Conservation (phyloP, 1,140 invertebrate species). For the Heterodera schachtii region DNA sequence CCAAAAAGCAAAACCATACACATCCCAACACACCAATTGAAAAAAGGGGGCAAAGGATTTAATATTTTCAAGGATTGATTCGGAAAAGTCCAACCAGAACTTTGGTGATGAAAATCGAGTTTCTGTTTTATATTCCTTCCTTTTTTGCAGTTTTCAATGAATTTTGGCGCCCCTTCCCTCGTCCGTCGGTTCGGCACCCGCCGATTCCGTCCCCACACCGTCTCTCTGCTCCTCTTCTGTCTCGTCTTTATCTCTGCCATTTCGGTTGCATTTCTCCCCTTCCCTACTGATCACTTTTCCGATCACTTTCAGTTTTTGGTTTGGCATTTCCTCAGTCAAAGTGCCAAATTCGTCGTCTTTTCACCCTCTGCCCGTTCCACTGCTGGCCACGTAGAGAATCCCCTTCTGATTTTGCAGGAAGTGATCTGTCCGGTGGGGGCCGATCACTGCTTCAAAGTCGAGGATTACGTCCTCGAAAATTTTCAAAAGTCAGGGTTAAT, state of each 20-base stretch:
- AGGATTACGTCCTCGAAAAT: background rate
- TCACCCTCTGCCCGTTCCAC: background rate
- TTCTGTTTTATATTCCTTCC: too few species aligned
- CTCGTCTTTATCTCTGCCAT: background rate
- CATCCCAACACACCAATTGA: too few species aligned
- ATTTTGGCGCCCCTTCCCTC: too few species aligned
- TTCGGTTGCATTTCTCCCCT: background rate
- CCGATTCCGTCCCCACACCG: too few species aligned
- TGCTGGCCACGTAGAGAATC: background rate
- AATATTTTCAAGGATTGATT: too few species aligned
- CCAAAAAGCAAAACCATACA: too few species aligned
- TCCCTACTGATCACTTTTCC: background rate
- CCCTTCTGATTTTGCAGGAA: slow-evolving; percentile 2
- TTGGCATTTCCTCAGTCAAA: background rate
- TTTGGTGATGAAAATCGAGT: too few species aligned
- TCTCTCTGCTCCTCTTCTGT: too few species aligned
- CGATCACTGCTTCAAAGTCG: slow-evolving; percentile 23
- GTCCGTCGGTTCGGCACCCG: too few species aligned
- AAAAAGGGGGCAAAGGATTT: too few species aligned
- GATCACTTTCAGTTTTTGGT: too few species aligned
- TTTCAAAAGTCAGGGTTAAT: background rate
- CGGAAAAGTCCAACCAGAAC: background rate
- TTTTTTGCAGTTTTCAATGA: too few species aligned
- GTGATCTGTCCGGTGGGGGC: slow-evolving; percentile 9
- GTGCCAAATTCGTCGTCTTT: slow-evolving; percentile 3